A percentile compares a stretch with the other conserved stretches of the same genome.
Evolutionary conservation across 2,797 vertebrate species (phyloP).

Genomic region (Pipistrellus pygmaeus): DNA sequence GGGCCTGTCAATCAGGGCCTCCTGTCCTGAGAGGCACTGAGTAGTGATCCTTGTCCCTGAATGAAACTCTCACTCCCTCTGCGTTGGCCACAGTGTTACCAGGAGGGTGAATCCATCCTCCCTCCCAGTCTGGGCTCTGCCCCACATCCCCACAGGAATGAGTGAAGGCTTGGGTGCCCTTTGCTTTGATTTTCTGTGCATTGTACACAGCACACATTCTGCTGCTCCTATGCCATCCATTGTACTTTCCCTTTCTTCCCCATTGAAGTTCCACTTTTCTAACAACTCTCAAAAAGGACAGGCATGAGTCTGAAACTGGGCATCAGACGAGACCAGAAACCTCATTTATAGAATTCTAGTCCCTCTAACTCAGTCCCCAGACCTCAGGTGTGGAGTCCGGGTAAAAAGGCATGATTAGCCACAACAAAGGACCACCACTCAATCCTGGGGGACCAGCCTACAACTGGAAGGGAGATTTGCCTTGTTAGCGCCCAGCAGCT

Average conservation of each 20-base stretch:
- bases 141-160: not conserved
- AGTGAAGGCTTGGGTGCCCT: not conserved
- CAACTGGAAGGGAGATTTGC: not conserved
- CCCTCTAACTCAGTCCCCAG: not conserved
- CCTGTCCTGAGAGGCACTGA: not conserved
- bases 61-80: not conserved
- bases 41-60: too few relatives aligned
- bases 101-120: not conserved
- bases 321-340: not conserved
- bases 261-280: slow-evolving; percentile 1
- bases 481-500: not conserved
- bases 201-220: not conserved
- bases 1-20: not conserved
- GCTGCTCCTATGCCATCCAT: not conserved
- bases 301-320: not conserved
- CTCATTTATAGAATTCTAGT: not conserved
- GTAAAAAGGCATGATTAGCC: not conserved
- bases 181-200: not conserved
- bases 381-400: not conserved
- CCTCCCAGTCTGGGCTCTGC: not conserved
- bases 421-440: not conserved
- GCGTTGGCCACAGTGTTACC: not conserved
- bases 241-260: not conserved
- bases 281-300: not conserved
- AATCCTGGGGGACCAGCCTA: not conserved